Conservation (phyloP, 2,113 vertebrate genomes). For the Myrmophylax atrothorax region DNA sequence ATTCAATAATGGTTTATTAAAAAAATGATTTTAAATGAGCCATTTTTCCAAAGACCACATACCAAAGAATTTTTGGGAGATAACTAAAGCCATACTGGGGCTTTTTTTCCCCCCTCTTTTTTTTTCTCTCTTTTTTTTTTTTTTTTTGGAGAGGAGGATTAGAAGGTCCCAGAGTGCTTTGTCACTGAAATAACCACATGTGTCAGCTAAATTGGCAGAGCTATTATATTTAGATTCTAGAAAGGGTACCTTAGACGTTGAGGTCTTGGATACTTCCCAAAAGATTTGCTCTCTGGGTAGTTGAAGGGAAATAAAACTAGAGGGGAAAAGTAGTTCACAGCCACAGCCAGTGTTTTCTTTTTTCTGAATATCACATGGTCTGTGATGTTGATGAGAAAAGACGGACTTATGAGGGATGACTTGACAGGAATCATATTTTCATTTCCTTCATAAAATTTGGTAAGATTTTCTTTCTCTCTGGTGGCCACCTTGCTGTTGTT, state of each 20-base stretch:
- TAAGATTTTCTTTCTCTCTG: background rate
- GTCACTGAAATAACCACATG: slow-evolving; percentile 35
- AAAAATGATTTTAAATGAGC: background rate
- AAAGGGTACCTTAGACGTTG: background rate
- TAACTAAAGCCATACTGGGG: background rate
- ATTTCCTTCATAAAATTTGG: slow-evolving; percentile 27
- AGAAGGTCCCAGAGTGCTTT: background rate
- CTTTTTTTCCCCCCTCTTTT: too few relatives aligned
- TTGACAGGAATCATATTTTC: slow-evolving; percentile 41
- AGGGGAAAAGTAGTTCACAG: background rate
- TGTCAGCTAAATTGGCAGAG: slow-evolving; percentile 39
- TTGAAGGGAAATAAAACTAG: background rate
- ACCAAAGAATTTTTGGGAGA: background rate
- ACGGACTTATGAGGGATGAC: background rate
- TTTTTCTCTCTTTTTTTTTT: background rate
- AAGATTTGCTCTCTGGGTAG: slow-evolving; percentile 31
- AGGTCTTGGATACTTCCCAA: slow-evolving; percentile 31
- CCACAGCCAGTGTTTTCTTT: background rate
- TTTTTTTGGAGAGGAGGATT: background rate
- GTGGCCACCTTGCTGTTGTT: background rate
- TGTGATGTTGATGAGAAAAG: background rate
- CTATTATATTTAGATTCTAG: slow-evolving; percentile 21
- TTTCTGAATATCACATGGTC: background rate
- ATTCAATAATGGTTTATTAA: background rate
- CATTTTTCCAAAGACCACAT: background rate